phyloP scores from a whole-genome alignment of 2,113 vertebrate species.

The Macquaria ambigua region DNA sequence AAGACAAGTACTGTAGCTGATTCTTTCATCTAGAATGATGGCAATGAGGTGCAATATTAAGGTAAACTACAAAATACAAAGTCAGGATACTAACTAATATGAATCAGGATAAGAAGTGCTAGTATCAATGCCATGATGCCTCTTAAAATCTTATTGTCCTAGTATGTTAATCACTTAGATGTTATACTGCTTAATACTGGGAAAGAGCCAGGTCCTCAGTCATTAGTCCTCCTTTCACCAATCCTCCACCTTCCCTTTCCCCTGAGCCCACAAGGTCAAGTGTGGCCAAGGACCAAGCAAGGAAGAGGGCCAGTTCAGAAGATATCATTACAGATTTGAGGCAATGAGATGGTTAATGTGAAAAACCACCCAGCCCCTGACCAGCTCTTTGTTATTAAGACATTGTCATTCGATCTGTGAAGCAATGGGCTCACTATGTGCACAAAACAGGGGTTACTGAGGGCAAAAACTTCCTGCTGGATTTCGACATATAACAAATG shows the following conservation, averaged over 20 bases:
- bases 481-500: constrained; percentile 9
- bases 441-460: background rate
- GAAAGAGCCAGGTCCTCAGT: background rate
- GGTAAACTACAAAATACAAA: background rate
- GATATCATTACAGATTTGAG: constrained; percentile 9
- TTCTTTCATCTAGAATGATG: background rate
- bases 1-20: background rate
- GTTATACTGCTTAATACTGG: background rate
- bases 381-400: constrained; percentile 26
- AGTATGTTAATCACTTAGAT: background rate
- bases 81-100: background rate
- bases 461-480: constrained; percentile 15
- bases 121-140: background rate
- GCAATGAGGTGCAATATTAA: background rate
- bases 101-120: background rate
- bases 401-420: constrained; percentile 44
- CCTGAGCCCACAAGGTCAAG: constrained; percentile 28
- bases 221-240: constrained; percentile 13
- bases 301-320: constrained; percentile 3
- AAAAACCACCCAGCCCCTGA: constrained; percentile 29
- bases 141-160: background rate
- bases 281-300: constrained; percentile 27
- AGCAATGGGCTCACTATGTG: constrained; percentile 37
- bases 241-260: constrained; percentile 10
- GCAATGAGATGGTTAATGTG: constrained; percentile 38